A percentile compares a stretch with the other conserved stretches of the same genome.
Evolutionary conservation across 2,888 invertebrate species (phyloP).

Genomic region (Furcula furcula): DNA sequence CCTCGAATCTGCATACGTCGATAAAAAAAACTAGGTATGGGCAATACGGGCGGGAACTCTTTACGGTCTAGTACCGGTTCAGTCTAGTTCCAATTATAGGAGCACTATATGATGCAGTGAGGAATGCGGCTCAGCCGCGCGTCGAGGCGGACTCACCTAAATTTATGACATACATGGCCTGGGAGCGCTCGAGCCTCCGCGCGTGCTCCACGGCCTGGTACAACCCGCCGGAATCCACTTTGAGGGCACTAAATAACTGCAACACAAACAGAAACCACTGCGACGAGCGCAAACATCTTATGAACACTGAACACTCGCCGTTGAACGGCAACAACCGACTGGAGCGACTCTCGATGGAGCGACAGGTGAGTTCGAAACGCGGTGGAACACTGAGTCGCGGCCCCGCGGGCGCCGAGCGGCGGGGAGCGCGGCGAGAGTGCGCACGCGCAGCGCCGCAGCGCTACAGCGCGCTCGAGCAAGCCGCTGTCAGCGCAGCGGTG

Average conservation of each 20-base stretch:
- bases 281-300: conserved; percentile 71
- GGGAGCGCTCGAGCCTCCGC: conserved; percentile 77
- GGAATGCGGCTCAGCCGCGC: conserved; percentile 55
- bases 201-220: conserved; percentile 79
- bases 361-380: conserved; percentile 59
- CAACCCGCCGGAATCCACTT: conserved; percentile 78
- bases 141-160: conserved; percentile 75
- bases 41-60: conserved; percentile 33
- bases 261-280: conserved; percentile 71
- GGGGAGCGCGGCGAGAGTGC: conserved; percentile 23
- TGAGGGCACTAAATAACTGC: conserved; percentile 63
- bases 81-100: conserved; percentile 67
- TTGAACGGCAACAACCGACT: conserved; percentile 47
- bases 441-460: conserved; percentile 21
- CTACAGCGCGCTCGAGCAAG: conserved; percentile 24
- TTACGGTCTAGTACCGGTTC: conserved; percentile 60
- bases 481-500: conserved; percentile 25
- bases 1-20: conserved; percentile 41
- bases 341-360: conserved; percentile 43
- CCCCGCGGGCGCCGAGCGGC: conserved; percentile 23
- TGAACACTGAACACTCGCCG: conserved; percentile 57
- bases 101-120: conserved; percentile 41
- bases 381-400: conserved; percentile 60
- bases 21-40: conserved; percentile 51
- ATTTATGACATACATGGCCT: conserved; percentile 82